Percentiles rank a stretch among this genome's conserved stretches.
Evolutionary conservation across 2,797 vertebrate genomes (phyloP).

Genomic region (Muscicapa striata): DNA sequence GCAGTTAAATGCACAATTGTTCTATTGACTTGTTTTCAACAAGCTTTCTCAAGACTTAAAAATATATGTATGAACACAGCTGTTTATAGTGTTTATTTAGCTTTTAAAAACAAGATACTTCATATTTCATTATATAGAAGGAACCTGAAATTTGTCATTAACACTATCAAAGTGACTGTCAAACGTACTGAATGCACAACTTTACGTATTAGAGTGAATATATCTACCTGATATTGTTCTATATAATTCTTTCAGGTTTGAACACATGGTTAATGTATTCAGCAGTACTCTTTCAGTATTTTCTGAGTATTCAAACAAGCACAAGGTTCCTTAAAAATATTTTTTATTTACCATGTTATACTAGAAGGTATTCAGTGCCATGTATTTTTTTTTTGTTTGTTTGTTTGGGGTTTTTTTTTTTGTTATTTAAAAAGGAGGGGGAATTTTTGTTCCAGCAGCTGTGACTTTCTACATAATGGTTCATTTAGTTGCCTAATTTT

Average conservation of each 20-base stretch:
- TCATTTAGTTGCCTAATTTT: not conserved
- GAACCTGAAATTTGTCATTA: not conserved
- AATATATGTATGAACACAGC: not conserved
- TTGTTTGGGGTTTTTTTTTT: too few species aligned
- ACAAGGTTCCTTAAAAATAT: not conserved
- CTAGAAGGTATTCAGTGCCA: not conserved
- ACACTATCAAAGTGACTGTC: not conserved
- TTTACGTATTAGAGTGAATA: not conserved
- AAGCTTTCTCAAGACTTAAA: not conserved
- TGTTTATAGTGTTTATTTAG: not conserved
- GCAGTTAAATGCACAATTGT: conserved; percentile 3
- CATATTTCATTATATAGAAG: not conserved
- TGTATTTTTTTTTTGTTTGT: accelerated
- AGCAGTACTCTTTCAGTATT: not conserved
- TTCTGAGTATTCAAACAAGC: not conserved
- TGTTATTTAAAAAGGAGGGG: not conserved
- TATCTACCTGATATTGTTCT: not conserved
- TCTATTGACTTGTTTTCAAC: conserved; percentile 22
- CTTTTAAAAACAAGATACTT: not conserved
- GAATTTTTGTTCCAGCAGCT: not conserved
- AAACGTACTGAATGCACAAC: not conserved
- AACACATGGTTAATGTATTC: not conserved
- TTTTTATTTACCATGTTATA: not conserved
- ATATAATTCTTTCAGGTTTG: conserved; percentile 2
- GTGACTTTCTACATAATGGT: not conserved